phyloP scores from a whole-genome alignment of 2,797 vertebrate genomes.

The Sparus aurata region DNA sequence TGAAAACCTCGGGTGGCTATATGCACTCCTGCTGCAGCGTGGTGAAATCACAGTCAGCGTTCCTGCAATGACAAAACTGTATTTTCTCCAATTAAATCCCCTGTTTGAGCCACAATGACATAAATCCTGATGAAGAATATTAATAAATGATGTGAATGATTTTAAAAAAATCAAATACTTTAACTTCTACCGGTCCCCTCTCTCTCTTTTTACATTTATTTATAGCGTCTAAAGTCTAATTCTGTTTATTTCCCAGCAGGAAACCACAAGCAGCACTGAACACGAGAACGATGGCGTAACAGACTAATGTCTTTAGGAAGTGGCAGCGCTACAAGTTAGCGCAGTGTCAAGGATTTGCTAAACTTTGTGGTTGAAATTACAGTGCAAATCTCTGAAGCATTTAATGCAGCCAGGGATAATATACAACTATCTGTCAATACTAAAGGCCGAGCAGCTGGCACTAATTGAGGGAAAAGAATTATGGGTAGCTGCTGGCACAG shows the following conservation, averaged over 20 bases:
- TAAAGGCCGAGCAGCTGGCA: slow-evolving; percentile 88
- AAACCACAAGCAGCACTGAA: slow-evolving; percentile 20
- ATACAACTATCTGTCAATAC: slow-evolving; percentile 91
- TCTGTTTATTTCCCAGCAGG: not conserved
- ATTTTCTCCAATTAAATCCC: not conserved
- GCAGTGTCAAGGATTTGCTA: slow-evolving; percentile 69
- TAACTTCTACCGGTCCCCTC: not conserved
- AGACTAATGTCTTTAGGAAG: slow-evolving; percentile 69
- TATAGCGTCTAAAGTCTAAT: not conserved
- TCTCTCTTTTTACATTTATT: not conserved
- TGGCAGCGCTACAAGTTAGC: slow-evolving; percentile 64
- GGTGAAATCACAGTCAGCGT: slow-evolving; percentile 7
- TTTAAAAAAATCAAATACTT: not conserved
- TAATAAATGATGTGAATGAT: not conserved
- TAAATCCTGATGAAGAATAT: not conserved
- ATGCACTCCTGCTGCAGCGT: slow-evolving; percentile 32
- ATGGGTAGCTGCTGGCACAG: slow-evolving; percentile 89
- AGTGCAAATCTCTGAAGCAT: slow-evolving; percentile 83
- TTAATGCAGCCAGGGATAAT: slow-evolving; percentile 86
- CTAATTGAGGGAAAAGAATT: slow-evolving; percentile 92
- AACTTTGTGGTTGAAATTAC: slow-evolving; percentile 80
- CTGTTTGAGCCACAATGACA: not conserved
- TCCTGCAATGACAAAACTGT: not conserved
- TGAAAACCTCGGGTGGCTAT: slow-evolving; percentile 43
- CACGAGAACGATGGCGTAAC: slow-evolving; percentile 32